Base-by-base conservation (phyloP, 92 coral and sea anemone genomes). In the Palythoa caribaeorum region DNA sequence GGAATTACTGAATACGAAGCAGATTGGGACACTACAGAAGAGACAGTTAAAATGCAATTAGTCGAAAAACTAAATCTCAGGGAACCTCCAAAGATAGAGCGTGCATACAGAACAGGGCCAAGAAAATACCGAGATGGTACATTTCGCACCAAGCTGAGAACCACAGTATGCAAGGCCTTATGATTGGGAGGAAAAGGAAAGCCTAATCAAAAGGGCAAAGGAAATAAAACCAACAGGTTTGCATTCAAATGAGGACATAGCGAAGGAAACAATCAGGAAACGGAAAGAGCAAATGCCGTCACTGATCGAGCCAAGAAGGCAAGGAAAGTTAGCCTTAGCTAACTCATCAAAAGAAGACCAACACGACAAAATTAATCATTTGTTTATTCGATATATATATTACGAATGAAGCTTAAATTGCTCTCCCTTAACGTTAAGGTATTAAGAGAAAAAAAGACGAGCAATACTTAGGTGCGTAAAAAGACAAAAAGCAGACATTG, bases 61-160 rank as follows among this genome's bases (percentile, higher is more conserved):
- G 62, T 68, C 20, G 48, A 83, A 13, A 86, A 39, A 35, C 73
- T 76, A 36, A 50, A 68, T 2, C 39, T 87, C 19, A 48, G 76
- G 37, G 55, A 74, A 69, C 47, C 73, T 38, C 89, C 84, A 17
- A 77, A 44, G 9, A 85, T 85, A 9, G 89, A 74, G 47, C 65
- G 83, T 14, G 74, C 76, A 38, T 84, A 86, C 20, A 74, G 89
- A 86, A 86, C 84, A 38, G 84, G 89, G 9, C 53, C 62, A 6
- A 37, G 6, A 6, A 54, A 14, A 63, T 51, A 85, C 20, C 73
- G 51, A 17, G 80, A 85, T 75, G 89, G 83, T 17, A 28, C 80
- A 51, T 1, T 35, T 38, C 71, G 83, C 36, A 28, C 50, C 52
- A 76, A 59, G 39, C 89, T 83, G 37, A 53, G 73, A 12, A 54